Percentiles rank a stretch among this genome's conserved stretches.
Evolutionary conservation across 92 coral and sea anemone genomes (phyloP).

Genomic region (Muricea muricata): DNA sequence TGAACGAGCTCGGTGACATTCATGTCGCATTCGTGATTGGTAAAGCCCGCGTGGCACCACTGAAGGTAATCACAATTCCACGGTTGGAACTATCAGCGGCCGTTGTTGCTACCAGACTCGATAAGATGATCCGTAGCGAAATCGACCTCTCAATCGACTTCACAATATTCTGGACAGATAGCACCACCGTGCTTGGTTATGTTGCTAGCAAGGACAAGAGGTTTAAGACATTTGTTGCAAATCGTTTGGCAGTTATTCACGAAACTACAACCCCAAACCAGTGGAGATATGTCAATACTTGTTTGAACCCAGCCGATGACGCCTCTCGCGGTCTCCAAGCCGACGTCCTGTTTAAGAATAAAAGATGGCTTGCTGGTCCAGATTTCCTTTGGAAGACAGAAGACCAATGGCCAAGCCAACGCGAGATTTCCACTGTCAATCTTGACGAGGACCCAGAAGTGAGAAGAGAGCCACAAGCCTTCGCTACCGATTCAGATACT

Average conservation of each 20-base stretch:
- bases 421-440: too few relatives aligned
- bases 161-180: slow-evolving; percentile 52
- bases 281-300: slow-evolving; percentile 35
- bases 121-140: too few relatives aligned
- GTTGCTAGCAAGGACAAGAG: slow-evolving; percentile 17
- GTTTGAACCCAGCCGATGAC: too few relatives aligned
- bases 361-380: slow-evolving; percentile 54
- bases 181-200: slow-evolving; percentile 45
- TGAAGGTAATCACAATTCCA: slow-evolving; percentile 5
- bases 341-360: slow-evolving; percentile 31
- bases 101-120: slow-evolving; percentile 43
- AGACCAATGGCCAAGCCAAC: slow-evolving; percentile 9
- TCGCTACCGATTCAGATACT: background rate
- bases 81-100: too few relatives aligned
- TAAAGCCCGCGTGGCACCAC: too few relatives aligned
- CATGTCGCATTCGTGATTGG: too few relatives aligned
- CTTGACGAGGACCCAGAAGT: slow-evolving; percentile 55
- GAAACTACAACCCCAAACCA: too few relatives aligned
- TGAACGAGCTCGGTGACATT: background rate
- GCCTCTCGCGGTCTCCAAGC: slow-evolving; percentile 49
- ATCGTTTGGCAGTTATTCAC: too few relatives aligned
- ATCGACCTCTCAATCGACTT: slow-evolving; percentile 1
- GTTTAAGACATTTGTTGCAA: slow-evolving; percentile 45
- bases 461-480: slow-evolving; percentile 16
- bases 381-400: slow-evolving; percentile 28